Evolutionary conservation across 2,888 invertebrate genomes (phyloP).

Genomic region (Sminthurinus aureus): DNA sequence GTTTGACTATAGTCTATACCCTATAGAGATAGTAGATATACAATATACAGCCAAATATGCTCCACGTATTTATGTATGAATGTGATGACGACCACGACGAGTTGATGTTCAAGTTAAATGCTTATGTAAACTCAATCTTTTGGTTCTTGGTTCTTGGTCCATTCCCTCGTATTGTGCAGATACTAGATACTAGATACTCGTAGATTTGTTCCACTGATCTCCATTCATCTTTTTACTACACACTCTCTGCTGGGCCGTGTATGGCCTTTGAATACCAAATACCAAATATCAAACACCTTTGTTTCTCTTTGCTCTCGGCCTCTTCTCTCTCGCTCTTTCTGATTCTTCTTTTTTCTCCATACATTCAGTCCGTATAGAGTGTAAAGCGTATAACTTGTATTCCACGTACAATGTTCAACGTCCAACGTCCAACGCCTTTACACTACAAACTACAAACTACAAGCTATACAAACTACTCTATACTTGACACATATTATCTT

Average conservation of each 20-base stretch:
- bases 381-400: neutral
- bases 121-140: conserved; percentile 30
- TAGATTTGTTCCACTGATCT: conserved; percentile 36
- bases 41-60: too few relatives aligned
- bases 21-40: too few relatives aligned
- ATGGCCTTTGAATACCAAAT: neutral
- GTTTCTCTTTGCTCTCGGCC: neutral
- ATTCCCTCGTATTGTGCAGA: neutral
- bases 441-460: neutral
- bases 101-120: conserved; percentile 9
- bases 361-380: neutral
- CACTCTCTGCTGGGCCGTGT: neutral
- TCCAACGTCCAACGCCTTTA: neutral
- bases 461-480: neutral
- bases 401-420: too few relatives aligned
- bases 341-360: neutral
- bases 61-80: too few relatives aligned
- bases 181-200: conserved; percentile 23
- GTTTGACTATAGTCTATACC: neutral
- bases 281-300: neutral
- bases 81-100: neutral
- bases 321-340: neutral
- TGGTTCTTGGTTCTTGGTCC: conserved; percentile 6
- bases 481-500: neutral
- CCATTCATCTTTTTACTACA: conserved; percentile 29